Conservation (phyloP, 2,113 vertebrate species). For the Martes martes region DNA sequence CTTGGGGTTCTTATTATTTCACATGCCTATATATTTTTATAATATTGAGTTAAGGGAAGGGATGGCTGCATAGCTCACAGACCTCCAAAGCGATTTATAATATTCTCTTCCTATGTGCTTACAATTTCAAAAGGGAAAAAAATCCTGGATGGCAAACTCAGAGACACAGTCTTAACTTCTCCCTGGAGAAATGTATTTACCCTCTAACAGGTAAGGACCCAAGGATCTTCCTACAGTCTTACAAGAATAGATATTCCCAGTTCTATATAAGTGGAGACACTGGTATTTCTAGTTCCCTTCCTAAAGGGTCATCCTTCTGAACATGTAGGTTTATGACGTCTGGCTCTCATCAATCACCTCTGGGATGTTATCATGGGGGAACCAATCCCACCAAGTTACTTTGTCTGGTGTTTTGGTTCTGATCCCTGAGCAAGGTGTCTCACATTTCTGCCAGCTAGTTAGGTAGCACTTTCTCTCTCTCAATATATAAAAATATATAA, state of each 20-base stretch:
- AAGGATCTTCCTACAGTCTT: neutral
- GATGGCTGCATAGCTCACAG: neutral
- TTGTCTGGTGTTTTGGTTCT: neutral
- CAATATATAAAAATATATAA: no score
- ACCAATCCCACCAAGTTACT: neutral
- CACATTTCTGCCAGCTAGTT: neutral
- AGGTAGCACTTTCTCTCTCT: neutral
- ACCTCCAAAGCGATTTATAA: neutral
- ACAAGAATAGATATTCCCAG: neutral
- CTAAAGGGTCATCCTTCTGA: neutral
- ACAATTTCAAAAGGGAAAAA: neutral
- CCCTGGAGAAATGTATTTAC: neutral
- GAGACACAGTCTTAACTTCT: neutral
- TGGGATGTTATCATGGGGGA: accelerated
- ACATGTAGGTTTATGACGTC: neutral
- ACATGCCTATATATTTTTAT: neutral
- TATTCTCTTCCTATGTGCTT: neutral
- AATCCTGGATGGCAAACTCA: neutral
- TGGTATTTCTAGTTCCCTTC: neutral
- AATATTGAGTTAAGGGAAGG: neutral
- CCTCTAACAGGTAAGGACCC: neutral
- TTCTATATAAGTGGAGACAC: neutral
- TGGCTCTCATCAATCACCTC: neutral
- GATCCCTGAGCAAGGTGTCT: neutral
- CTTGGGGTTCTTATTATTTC: neutral